Evolutionary conservation across 2,888 invertebrate genomes (phyloP), one percentile per base, ranked within the genome.

Genomic region (Sarcophaga caerulescens): DNA sequence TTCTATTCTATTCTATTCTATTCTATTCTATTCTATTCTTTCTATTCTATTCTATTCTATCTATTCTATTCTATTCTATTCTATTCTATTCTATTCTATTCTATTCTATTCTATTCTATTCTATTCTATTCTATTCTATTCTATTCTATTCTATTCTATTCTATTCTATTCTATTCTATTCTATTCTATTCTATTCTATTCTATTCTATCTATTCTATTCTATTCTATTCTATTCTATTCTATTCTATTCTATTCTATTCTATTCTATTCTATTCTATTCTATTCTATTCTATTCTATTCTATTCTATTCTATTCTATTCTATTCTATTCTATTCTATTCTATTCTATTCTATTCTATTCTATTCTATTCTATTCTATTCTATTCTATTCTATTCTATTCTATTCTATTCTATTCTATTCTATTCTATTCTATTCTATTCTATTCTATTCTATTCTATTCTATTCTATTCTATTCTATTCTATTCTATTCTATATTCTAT

Each of bases 1-100:
- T 62, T 73, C 73, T 57, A 73, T 73, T 59, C 73, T 44, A 73
- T 73, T 59, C 73, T 57, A 73, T 73, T 59, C 73, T 44, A 73
- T 73, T 59, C 73, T 57, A 73, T 73, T 59, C 73, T 44, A 73
- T 73, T 59, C 73, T 57, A 73, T 73, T 59, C 73, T 23, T 73
- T 59, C 73, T 44, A 73, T 73, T 59, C 73, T 57, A 73, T 73
- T 23, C 73, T 44, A 73, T 73, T 59, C 59, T 57, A 73, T 59
- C 73, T 44, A 73, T 73, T 59, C 59, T 57, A 73, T 73, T 23
- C 73, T 44, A 73, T 73, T 59, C 73, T 57, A 73, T 73, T 59
- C 73, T 44, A 73, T 73, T 59, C 57, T 57, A 73, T 73, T 59
- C 73, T 44, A 73, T 73, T 59, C 73, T 57, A 73, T 73, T 59